These are phyloP conservation scores for Agapetus fuscipes DNA, from an alignment of 2,888 invertebrate species.

Conservation along the genomic window DNA sequence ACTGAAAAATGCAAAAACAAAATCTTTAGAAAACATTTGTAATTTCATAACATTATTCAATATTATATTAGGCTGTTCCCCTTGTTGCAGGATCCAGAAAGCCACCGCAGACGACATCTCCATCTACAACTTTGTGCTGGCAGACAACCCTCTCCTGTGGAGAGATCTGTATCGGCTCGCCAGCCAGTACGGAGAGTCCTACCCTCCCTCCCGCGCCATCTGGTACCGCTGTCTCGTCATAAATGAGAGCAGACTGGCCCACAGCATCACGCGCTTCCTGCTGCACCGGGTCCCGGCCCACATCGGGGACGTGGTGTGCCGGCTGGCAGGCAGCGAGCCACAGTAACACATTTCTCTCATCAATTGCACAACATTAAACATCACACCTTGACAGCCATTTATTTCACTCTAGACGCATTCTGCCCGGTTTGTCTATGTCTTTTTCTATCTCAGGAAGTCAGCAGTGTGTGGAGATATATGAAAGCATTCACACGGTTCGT, in stretches of 20 bases:
- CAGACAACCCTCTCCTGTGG: conserved; percentile 75
- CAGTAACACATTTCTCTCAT: too few species aligned
- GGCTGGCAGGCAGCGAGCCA: conserved; percentile 56
- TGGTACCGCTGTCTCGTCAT: conserved; percentile 53
- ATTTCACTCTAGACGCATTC: too few species aligned
- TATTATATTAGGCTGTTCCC: too few species aligned
- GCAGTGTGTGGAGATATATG: too few species aligned
- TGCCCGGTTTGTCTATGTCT: too few species aligned
- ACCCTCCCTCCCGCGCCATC: conserved; percentile 43
- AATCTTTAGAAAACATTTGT: too few species aligned
- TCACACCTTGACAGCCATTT: too few species aligned
- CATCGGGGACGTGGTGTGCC: conserved; percentile 50
- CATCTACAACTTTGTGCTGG: conserved; percentile 80
- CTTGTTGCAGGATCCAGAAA: not conserved
- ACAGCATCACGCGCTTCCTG: conserved; percentile 48
- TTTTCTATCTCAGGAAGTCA: too few species aligned
- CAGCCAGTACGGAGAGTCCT: conserved; percentile 37
- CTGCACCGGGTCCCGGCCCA: conserved; percentile 65
- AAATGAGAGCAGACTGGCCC: conserved; percentile 42
- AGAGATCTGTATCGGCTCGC: conserved; percentile 49
- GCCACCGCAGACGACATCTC: conserved; percentile 33
- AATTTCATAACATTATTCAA: too few species aligned
- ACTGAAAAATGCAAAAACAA: too few species aligned
- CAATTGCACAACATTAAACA: too few species aligned
- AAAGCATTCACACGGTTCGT: too few species aligned